Base-by-base conservation (phyloP, 2,797 vertebrate species). In the Chiloscyllium punctatum region DNA sequence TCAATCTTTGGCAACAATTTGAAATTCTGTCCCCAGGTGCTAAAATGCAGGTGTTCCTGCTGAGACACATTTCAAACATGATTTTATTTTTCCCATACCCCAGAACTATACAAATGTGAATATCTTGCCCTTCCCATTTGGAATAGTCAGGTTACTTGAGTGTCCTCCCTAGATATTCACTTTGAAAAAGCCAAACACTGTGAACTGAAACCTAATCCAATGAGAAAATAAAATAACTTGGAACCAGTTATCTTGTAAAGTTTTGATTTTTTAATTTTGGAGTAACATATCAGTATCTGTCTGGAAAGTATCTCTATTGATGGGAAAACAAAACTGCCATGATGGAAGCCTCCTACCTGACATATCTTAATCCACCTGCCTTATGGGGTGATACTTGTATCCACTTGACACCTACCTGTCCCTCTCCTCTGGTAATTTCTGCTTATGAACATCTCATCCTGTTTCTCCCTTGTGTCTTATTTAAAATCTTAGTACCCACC, bases 141-240 rank as follows among this genome's bases (percentile, higher is more conserved):
- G 62, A 69, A 42, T 90, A 9, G 7, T 94, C 92, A 71, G 11
- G 69, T 71, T 71, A 23, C 69, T 72, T 72, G 18, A 72, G 68
- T 48, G 13, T n/a, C 62, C 57, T 71, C 72, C 23, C 23, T 51
- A 72, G 66, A 72, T n/a, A 72, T 94, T 94, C 69, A 51, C 37
- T 69, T 72, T 48, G 68, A 21, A 72, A 68, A 94, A 94, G 42
- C 23, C 68, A 48, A 94, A 51, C 92, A 94, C 92, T 94, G 91
- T 94, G 92, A 94, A 94, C 68, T 27, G 68, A 25, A 94, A 94
- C 72, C 5, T 48, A 69, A 94, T 68, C 62, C 42, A n/a, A 66
- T 91, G 15, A 94, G 30, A 15, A 94, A 94, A 94, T 94, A 69
- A 94, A 94, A 92, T 69, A 69, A 94, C 86, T 94, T 68, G 68